These are phyloP conservation scores for Ornithorhynchus anatinus DNA, from an alignment of 2,113 vertebrate species.

Conservation along the genomic window DNA sequence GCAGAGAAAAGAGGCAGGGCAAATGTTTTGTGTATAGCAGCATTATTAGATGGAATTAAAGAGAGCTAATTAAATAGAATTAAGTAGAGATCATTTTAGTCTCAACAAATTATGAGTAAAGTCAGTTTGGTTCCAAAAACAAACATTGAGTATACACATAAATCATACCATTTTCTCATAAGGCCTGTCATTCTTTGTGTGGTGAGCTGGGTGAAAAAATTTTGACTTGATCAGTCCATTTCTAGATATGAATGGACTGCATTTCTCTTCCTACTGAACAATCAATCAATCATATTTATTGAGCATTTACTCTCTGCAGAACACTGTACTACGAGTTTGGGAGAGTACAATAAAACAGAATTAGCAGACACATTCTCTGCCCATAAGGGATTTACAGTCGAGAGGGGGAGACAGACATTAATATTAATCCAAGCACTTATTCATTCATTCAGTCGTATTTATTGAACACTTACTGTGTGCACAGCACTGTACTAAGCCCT, in stretches of 20 bases:
- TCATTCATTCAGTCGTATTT: too few relatives aligned
- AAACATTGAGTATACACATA: constrained; percentile 15
- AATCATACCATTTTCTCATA: not conserved
- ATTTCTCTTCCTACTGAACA: not conserved
- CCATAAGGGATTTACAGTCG: too few relatives aligned
- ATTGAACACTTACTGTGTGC: too few relatives aligned
- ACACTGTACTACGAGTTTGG: too few relatives aligned
- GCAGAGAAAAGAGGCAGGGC: not conserved
- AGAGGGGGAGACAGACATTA: too few relatives aligned
- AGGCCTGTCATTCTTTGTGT: not conserved
- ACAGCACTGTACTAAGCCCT: too few relatives aligned
- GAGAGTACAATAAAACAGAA: too few relatives aligned
- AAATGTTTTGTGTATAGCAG: not conserved
- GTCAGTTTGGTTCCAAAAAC: constrained; percentile 8
- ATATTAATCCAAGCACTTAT: too few relatives aligned
- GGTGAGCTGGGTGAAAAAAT: not conserved
- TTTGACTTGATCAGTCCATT: constrained; percentile 28
- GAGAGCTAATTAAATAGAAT: constrained; percentile 17
- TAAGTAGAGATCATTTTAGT: constrained; percentile 16
- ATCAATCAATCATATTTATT: too few relatives aligned
- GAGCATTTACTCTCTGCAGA: too few relatives aligned
- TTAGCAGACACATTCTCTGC: too few relatives aligned
- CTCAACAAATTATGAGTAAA: constrained; percentile 21
- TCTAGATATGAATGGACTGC: not conserved
- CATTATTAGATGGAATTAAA: constrained; percentile 36